These are phyloP conservation scores for Onychorhynchus coronatus DNA, from an alignment of 2,113 vertebrate genomes.

Conservation along the genomic window DNA sequence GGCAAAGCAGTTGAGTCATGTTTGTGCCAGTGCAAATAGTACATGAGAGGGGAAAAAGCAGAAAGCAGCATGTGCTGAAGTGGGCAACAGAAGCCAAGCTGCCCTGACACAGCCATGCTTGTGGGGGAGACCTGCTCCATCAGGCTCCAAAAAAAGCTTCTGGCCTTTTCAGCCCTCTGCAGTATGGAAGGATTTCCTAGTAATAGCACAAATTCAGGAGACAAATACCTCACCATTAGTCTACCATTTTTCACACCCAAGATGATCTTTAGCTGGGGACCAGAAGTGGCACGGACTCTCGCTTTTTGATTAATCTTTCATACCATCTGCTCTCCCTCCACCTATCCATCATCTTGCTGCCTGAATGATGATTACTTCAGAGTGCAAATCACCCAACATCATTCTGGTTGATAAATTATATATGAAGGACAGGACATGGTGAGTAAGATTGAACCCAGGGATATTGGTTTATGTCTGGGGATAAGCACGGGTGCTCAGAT, in stretches of 20 bases:
- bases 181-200: not conserved
- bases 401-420: constrained; percentile 59
- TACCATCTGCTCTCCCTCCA: constrained; percentile 50
- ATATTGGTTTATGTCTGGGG: not conserved
- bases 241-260: constrained; percentile 54
- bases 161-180: not conserved
- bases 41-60: not conserved
- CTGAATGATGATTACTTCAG: constrained; percentile 56
- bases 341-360: constrained; percentile 57
- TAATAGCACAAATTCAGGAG: constrained; percentile 37
- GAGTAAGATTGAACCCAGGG: not conserved
- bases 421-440: constrained; percentile 30
- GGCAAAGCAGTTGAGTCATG: fast-evolving
- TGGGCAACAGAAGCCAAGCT: fast-evolving
- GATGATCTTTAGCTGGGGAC: constrained; percentile 42
- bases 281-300: not conserved
- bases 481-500: not conserved
- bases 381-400: constrained; percentile 61
- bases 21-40: not conserved
- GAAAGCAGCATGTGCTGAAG: not conserved
- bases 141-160: not conserved
- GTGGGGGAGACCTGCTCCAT: not conserved
- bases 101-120: fast-evolving
- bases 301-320: constrained; percentile 61
- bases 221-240: constrained; percentile 56